Conservation (phyloP, 2,113 vertebrate genomes). For the Lepisosteus osseus region DNA sequence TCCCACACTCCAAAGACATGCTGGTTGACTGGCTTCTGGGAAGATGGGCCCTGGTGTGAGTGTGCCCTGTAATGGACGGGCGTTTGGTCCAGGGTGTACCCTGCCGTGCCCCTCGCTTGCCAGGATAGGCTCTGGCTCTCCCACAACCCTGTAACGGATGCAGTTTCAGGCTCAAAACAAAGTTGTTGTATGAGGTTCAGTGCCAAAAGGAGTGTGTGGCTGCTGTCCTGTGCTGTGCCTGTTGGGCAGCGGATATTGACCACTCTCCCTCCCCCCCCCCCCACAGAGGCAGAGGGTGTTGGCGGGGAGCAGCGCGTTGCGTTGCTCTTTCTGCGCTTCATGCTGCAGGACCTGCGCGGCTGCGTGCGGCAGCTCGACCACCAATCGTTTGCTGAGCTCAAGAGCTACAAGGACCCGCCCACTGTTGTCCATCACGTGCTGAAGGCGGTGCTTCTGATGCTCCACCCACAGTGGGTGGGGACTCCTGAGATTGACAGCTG, state of each 20-base stretch:
- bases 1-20: too few relatives aligned
- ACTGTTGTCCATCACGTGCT: slow-evolving; percentile 39
- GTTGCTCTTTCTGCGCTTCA: slow-evolving; percentile 60
- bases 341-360: slow-evolving; percentile 65
- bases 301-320: slow-evolving; percentile 38
- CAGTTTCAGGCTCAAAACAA: too few relatives aligned
- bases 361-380: slow-evolving; percentile 40
- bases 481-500: slow-evolving; percentile 44
- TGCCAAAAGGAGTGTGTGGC: too few relatives aligned
- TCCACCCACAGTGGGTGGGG: slow-evolving; percentile 52
- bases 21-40: too few relatives aligned
- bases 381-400: slow-evolving; percentile 42
- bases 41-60: too few relatives aligned
- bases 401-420: slow-evolving; percentile 29
- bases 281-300: slow-evolving; percentile 55
- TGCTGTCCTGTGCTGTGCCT: neutral
- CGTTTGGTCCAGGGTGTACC: too few relatives aligned
- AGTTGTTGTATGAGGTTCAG: too few relatives aligned
- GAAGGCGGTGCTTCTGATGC: slow-evolving; percentile 54
- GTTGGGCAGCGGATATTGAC: neutral
- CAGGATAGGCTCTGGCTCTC: too few relatives aligned
- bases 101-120: too few relatives aligned
- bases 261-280: neutral
- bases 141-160: too few relatives aligned
- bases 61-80: too few relatives aligned